These are phyloP conservation scores for Drosophila suboccidentalis DNA, from an alignment of 2,888 invertebrate genomes.

Conservation along the genomic window DNA sequence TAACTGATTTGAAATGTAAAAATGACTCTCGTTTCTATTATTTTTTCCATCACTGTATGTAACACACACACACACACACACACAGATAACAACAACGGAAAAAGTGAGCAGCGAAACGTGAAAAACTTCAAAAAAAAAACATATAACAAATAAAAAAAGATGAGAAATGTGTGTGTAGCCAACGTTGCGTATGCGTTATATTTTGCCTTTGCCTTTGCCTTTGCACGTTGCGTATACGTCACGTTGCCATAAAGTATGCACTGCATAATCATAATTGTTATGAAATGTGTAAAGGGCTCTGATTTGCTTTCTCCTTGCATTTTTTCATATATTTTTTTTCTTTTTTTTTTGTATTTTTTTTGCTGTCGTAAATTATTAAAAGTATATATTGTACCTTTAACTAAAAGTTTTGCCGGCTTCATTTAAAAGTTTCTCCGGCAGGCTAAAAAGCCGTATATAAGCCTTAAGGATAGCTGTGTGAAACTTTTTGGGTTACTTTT, in stretches of 20 bases:
- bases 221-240: constrained; percentile 70
- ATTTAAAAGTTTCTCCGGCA: constrained; percentile 14
- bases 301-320: constrained; percentile 7
- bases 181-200: constrained; percentile 59
- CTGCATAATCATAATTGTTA: constrained; percentile 38
- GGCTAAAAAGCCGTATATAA: constrained; percentile 17
- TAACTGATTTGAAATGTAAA: too few relatives aligned
- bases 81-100: constrained; percentile 34
- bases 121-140: constrained; percentile 46
- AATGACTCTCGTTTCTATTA: too few relatives aligned
- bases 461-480: constrained; percentile 2
- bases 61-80: constrained; percentile 1
- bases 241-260: constrained; percentile 54
- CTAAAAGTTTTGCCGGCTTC: constrained; percentile 15
- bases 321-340: neutral
- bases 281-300: constrained; percentile 24
- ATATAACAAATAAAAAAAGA: neutral
- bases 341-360: neutral
- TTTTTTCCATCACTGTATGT: too few relatives aligned
- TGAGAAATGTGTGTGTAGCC: constrained; percentile 5
- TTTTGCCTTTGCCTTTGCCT: neutral
- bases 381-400: constrained; percentile 13
- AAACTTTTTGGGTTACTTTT: constrained; percentile 3
- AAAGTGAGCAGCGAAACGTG: constrained; percentile 50
- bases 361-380: constrained; percentile 8